Base-by-base conservation (phyloP, 2,888 invertebrate genomes). In the Amaurobius ferox region DNA sequence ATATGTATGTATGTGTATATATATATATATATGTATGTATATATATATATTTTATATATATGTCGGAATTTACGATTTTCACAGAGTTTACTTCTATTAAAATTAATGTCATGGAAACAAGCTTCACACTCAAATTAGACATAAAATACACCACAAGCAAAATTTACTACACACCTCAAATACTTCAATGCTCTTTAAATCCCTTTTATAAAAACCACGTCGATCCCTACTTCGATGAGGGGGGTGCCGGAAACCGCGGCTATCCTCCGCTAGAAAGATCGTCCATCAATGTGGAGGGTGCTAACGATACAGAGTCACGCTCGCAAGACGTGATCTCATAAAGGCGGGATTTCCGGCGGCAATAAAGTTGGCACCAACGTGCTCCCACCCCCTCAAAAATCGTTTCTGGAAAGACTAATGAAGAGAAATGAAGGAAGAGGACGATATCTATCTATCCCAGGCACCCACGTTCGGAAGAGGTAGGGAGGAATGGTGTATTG, bases 271-370 rank as follows among this genome's bases (percentile, higher is more conserved):
- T 61, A 19, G 39, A 62, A 28, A 61, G 64, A 30, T 74, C 29
- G 62, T 81, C 74, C 62, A 39, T 81, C 81, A 81, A 61, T 32
- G 30, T 29, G 44, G 35, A 39, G 61, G 64, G 23, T 28, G 68
- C 74, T 81, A 81, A 74, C 74, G 81, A 76, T 74, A 81, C 81
- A 67, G 55, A 85, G 83, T 85, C 83, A 85, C 83, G 83, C 64
- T 71, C 67, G 16, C 9, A n/a, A 48, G 66, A 85, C 83, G 83
- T 85, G 83, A 85, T 77, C 83, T 85, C 83, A 85, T 85, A 85
- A 85, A 85, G 77, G 83, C 29, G 61, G 83, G 83, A 85, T 85
- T 85, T 85, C 77, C 71, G 32, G 71, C 48, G 44, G 72, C 83
- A 71, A 72, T 85, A 85, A 85, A 85, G 77, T 77, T 77, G 83